A percentile compares a stretch with the other conserved stretches of the same genome.
These are phyloP conservation scores for Microtus pennsylvanicus DNA, from an alignment of 2,113 vertebrate genomes.

Conservation along the genomic window DNA sequence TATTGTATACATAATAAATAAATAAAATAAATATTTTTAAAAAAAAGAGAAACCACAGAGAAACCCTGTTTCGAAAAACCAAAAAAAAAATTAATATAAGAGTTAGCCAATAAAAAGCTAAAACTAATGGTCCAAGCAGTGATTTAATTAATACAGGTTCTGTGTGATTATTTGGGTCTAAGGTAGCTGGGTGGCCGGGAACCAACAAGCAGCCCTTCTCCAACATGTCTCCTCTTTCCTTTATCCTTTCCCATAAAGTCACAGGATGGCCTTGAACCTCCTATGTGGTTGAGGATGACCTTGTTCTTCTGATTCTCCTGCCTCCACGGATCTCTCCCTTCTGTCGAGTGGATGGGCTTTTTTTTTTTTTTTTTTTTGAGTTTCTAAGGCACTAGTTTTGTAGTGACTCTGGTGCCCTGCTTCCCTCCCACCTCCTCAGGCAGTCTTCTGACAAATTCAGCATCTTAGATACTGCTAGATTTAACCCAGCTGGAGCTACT, in stretches of 20 bases:
- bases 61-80: no score
- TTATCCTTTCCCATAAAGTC: not conserved
- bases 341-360: not conserved
- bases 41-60: no score
- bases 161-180: no score
- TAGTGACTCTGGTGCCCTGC: not conserved
- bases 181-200: no score
- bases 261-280: not conserved
- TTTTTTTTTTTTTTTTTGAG: not conserved
- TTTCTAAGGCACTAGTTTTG: slow-evolving; percentile 1
- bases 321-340: not conserved
- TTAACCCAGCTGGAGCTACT: slow-evolving; percentile 76
- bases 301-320: not conserved
- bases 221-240: no score
- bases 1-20: no score
- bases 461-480: slow-evolving; percentile 69
- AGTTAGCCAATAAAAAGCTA: no score
- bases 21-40: no score
- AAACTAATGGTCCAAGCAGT: no score
- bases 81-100: no score
- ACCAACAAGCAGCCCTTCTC: no score
- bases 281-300: not conserved
- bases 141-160: no score
- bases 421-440: not conserved
- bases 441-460: slow-evolving; percentile 32